These are phyloP conservation scores for Brachionus paranguensis DNA, from an alignment of 1,140 invertebrate species.

Conservation along the genomic window DNA sequence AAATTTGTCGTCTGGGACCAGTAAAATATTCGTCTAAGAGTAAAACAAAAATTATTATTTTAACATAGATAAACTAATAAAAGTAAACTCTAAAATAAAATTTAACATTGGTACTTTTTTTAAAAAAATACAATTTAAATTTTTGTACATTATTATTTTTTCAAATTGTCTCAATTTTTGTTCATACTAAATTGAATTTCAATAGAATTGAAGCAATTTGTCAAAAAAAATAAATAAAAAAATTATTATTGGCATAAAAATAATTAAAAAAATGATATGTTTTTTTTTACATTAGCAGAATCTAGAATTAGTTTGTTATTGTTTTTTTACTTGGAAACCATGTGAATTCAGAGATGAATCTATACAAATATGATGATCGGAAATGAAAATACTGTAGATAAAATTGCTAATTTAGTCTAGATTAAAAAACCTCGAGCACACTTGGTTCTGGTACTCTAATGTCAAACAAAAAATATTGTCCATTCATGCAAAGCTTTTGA, in stretches of 20 bases:
- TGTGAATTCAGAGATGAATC: not conserved
- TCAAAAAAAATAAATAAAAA: conserved; percentile 10
- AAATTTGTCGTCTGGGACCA: conserved; percentile 1
- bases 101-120: not conserved
- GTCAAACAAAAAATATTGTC: not conserved
- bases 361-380: not conserved
- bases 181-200: conserved; percentile 5
- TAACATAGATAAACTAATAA: not conserved
- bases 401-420: not conserved
- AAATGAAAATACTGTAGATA: not conserved
- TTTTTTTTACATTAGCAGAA: conserved; percentile 5
- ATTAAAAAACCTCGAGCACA: too few species aligned
- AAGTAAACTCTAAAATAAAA: not conserved
- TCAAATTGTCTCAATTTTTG: not conserved
- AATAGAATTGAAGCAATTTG: conserved; percentile 5
- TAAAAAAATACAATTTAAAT: conserved; percentile 4
- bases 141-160: conserved; percentile 13
- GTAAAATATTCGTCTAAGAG: not conserved
- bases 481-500: not conserved
- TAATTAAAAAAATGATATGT: not conserved
- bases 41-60: not conserved
- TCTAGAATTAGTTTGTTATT: not conserved
- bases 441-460: too few species aligned
- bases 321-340: conserved; percentile 19
- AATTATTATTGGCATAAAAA: not conserved